A percentile compares a stretch with the other conserved stretches of the same genome.
phyloP scores from a whole-genome alignment of 23 tunicate genomes.

The Phallusia fumigata region DNA sequence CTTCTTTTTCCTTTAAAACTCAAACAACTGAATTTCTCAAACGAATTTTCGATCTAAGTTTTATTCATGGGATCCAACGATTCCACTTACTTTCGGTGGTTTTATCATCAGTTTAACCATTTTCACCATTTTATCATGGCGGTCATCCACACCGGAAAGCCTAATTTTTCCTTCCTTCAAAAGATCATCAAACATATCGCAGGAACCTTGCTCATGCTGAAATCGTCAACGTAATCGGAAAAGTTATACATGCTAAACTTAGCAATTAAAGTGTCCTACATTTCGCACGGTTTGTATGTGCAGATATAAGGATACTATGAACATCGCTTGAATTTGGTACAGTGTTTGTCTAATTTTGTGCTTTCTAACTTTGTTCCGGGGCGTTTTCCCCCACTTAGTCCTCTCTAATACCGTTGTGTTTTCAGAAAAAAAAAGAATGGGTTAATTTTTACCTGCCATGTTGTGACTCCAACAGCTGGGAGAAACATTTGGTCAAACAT shows the following conservation, averaged over 20 bases:
- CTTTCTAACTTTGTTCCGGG: too few species aligned
- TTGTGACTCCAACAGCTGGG: neutral
- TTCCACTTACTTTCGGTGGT: neutral
- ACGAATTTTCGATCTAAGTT: too few species aligned
- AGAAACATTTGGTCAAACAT: slow-evolving; percentile 72
- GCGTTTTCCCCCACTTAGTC: too few species aligned
- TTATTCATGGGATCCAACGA: too few species aligned
- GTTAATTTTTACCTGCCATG: neutral
- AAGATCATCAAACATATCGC: slow-evolving; percentile 18
- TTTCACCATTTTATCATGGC: neutral
- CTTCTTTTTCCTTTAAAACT: too few species aligned
- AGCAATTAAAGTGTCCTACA: too few species aligned
- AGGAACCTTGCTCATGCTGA: slow-evolving; percentile 23
- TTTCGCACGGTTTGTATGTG: too few species aligned
- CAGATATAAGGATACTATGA: too few species aligned
- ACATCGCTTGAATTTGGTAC: too few species aligned
- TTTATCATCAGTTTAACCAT: slow-evolving; percentile 34
- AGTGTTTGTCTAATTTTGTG: too few species aligned
- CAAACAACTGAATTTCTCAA: too few species aligned
- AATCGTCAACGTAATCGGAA: neutral
- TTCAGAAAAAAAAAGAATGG: neutral
- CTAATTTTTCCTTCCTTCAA: neutral
- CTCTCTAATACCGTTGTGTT: neutral
- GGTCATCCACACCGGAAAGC: neutral
- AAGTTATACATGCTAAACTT: too few species aligned